Conservation (phyloP, 2,113 vertebrate species). For the Dolichotis patagonum region DNA sequence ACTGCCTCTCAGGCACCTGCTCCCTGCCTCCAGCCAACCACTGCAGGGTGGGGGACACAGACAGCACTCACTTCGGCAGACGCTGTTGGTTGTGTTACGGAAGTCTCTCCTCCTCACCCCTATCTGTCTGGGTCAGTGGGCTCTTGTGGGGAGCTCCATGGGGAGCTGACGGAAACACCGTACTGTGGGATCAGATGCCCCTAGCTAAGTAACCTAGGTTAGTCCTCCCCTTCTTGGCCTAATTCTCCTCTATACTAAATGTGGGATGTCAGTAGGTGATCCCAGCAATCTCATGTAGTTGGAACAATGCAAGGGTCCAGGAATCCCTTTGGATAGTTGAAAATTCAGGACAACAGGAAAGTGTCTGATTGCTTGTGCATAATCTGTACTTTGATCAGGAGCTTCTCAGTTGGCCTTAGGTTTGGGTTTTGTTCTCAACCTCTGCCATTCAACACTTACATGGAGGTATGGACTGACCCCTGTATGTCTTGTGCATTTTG, state of each 20-base stretch:
- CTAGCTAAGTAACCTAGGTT: not conserved
- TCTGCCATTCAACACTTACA: not conserved
- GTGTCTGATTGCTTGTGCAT: not conserved
- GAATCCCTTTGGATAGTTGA: not conserved
- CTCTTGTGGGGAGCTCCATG: not conserved
- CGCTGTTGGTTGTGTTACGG: not conserved
- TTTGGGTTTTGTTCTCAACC: conserved; percentile 1
- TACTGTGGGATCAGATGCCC: not conserved
- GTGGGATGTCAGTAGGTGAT: not conserved
- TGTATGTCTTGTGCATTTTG: not conserved
- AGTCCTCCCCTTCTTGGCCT: not conserved
- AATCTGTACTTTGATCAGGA: not conserved
- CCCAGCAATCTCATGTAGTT: not conserved
- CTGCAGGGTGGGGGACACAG: not conserved
- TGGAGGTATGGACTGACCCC: not conserved
- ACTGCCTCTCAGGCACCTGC: not conserved
- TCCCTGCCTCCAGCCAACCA: not conserved
- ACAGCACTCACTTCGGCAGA: not conserved
- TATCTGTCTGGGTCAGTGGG: not conserved
- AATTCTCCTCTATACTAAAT: not conserved
- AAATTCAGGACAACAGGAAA: not conserved
- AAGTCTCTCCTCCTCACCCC: not conserved
- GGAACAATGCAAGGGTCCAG: not conserved
- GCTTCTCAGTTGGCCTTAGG: rapidly evolving
- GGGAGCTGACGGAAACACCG: not conserved